Evolutionary conservation across 2,888 invertebrate genomes (phyloP).

Genomic region (Leucoptera coffeella): DNA sequence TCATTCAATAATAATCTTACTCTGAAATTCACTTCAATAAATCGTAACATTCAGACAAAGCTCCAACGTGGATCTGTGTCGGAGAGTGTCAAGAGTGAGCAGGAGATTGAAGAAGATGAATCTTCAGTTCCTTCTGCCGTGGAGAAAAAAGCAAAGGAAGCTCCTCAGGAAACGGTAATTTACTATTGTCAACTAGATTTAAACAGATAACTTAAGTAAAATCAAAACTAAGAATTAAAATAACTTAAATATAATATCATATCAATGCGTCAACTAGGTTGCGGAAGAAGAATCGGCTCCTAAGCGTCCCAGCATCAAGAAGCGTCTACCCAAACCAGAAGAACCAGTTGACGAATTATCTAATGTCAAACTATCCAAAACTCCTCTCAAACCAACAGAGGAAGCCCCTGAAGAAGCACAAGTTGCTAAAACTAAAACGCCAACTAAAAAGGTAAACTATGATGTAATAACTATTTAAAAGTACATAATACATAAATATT

Average conservation of each 20-base stretch:
- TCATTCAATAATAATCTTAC: too few relatives aligned
- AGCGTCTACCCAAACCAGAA: conserved; percentile 29
- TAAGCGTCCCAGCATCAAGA: conserved; percentile 31
- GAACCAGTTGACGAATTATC: conserved; percentile 38
- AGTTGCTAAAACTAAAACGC: conserved; percentile 30
- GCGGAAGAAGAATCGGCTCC: conserved; percentile 25
- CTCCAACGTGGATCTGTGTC: conserved; percentile 36
- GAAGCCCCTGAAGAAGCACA: conserved; percentile 26
- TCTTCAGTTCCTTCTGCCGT: conserved; percentile 24
- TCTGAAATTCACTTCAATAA: too few relatives aligned
- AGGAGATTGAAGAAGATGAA: conserved; percentile 35
- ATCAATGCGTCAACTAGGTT: conserved; percentile 14
- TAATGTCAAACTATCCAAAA: conserved; percentile 30
- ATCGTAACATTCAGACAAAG: too few relatives aligned
- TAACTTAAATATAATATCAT: background rate
- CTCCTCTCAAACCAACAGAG: conserved; percentile 26
- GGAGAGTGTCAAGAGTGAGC: conserved; percentile 34
- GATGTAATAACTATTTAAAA: background rate
- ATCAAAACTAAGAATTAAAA: background rate
- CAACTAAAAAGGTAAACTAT: conserved; percentile 26
- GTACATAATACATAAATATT: conserved; percentile 1
- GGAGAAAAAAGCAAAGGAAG: conserved; percentile 29
- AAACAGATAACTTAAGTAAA: background rate
- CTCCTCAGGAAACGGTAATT: conserved; percentile 18
- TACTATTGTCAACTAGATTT: background rate